A percentile compares a stretch with the other conserved stretches of the same genome.
Evolutionary conservation across 2,113 vertebrate species (phyloP).

Genomic region (Scomber japonicus): DNA sequence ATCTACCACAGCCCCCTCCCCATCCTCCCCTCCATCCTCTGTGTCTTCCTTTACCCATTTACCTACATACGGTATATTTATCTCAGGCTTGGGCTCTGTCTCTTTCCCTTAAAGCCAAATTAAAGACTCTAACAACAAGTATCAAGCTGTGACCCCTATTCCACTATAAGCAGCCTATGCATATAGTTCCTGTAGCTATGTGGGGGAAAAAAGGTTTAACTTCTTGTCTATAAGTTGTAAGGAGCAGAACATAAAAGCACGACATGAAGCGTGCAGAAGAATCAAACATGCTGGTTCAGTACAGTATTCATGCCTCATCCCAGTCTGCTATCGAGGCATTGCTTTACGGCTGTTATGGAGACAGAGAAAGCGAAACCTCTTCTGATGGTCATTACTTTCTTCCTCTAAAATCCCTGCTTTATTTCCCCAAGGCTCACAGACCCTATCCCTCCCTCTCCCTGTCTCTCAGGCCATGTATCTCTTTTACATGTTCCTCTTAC

Average conservation of each 20-base stretch:
- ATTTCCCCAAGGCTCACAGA: constrained; percentile 43
- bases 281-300: constrained; percentile 35
- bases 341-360: constrained; percentile 49
- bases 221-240: constrained; percentile 17
- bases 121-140: constrained; percentile 26
- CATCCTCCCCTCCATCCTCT: not conserved
- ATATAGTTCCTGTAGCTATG: not conserved
- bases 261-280: constrained; percentile 4
- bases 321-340: constrained; percentile 26
- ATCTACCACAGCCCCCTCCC: not conserved
- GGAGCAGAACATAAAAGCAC: constrained; percentile 33
- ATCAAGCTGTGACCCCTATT: constrained; percentile 38
- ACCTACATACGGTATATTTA: constrained; percentile 63
- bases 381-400: constrained; percentile 52
- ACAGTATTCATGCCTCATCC: constrained; percentile 15
- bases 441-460: not conserved
- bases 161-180: not conserved
- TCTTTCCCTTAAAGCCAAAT: constrained; percentile 49
- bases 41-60: constrained; percentile 57
- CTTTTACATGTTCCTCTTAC: constrained; percentile 62
- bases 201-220: constrained; percentile 27
- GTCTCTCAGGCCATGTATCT: constrained; percentile 46
- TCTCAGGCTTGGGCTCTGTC: constrained; percentile 12
- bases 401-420: constrained; percentile 30
- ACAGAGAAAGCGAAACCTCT: constrained; percentile 40